phyloP scores from a whole-genome alignment of 2,113 vertebrate genomes.

The Egretta garzetta region DNA sequence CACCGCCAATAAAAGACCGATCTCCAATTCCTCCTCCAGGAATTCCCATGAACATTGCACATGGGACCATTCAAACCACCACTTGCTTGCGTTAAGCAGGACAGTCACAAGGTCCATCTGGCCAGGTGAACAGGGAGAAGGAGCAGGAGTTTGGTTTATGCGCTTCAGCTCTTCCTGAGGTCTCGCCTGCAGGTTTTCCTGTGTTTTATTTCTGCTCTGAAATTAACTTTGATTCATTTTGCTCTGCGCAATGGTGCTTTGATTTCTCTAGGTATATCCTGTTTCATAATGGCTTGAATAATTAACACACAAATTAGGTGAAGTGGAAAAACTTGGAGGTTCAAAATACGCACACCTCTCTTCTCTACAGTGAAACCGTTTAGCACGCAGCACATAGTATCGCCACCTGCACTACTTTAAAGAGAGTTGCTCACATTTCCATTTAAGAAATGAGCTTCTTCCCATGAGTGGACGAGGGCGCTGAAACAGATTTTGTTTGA shows the following conservation, averaged over 20 bases:
- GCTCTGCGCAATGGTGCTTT: background rate
- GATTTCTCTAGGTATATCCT: background rate
- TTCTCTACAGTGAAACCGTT: background rate
- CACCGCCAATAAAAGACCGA: background rate
- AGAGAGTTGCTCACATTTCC: background rate
- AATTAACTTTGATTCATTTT: background rate
- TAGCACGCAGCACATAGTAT: background rate
- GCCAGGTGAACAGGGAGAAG: background rate
- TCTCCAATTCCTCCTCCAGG: background rate
- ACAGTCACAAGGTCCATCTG: background rate
- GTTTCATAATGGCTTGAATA: background rate
- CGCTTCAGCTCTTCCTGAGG: background rate
- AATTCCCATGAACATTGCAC: background rate
- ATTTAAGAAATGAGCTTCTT: background rate
- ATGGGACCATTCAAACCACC: background rate
- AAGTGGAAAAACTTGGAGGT: background rate
- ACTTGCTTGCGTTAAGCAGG: background rate
- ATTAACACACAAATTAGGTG: background rate
- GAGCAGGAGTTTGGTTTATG: fast-evolving
- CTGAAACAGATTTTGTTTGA: background rate
- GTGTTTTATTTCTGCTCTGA: background rate
- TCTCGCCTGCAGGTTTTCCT: background rate
- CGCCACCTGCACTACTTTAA: background rate
- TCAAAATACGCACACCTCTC: background rate
- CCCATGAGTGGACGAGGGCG: background rate